Evolutionary conservation across 1,140 invertebrate genomes (phyloP), one percentile per base, ranked within the genome.

Genomic region (Hyposmocoma kahamanoa): DNA sequence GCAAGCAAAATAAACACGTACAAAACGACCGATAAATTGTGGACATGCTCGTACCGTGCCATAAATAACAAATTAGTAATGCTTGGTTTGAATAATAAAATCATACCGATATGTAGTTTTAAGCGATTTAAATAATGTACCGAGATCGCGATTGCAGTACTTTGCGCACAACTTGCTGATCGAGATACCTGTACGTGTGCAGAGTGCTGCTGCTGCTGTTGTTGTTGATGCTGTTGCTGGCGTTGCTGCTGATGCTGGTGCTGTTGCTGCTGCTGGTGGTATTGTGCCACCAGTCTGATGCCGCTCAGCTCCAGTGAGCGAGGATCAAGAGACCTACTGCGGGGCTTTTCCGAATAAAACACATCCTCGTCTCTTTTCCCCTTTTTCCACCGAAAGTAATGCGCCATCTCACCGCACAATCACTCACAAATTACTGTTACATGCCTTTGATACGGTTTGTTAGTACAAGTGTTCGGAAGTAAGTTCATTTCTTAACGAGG

Each of bases 311-410:
- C 92, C 44, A 95, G 78, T 3, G 91, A 89, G 53, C 92, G 90
- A 3, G 93, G 90, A 81, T 95, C 94, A 62, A 95, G 79, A 8
- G 93, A 95, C 43, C 92, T 87, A 73, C 93, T 94, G 28, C 93
- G 88, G 1, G 91, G 91, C 50, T 93, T 92, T 41, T 88, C 73
- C 34, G 84, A 86, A 55, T 87, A 85, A 54, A 87, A 82, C 43
- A 89, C 56, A 59, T 89, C 88, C 64, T 92, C 90, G 72, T 90
- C 90, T 66, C 86, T 72, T 62, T 91, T 88, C 56, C 90, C 89
- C 75, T 91, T 91, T 61, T 92, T 92, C 92, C 91, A 93, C 59
- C 90, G 88, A 66, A 92, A 92, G 67, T 92, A 93, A 51, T 90
- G 90, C 24, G 91, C 88, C 91, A 92, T 93, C 28, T 53, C 76